Evolutionary conservation across 1,140 invertebrate species (phyloP), one percentile per base, ranked within the genome.

Genomic region (Drosophila sechellia): DNA sequence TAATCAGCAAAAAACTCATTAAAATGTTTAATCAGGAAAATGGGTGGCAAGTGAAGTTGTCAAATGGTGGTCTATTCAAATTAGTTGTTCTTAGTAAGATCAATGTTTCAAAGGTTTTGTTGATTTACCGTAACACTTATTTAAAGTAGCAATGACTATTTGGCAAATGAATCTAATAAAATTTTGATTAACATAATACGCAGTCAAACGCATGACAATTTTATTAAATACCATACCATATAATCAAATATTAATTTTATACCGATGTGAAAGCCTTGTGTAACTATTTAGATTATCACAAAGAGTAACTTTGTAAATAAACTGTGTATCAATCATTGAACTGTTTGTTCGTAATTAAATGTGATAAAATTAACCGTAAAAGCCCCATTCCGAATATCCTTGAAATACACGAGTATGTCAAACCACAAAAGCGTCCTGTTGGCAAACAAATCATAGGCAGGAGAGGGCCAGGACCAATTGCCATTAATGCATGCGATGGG

Each of bases 391-490:
- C 59, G 27, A 37, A 65, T 68, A 53, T 68, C 64, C 40, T 45
- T 49, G 60, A 34, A 65, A 45, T 45, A 31, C 31, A 68, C 46
- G 12, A 20, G 15, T 0, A 65, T 27, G 64, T 27, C 25, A 42
- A 35, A 68, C 64, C 64, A 65, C 60, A 68, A 53, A 68, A 39
- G 46, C 60, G 31, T 43, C 64, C 59, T 65, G 52, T 68, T 46
- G 35, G 64, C 60, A 53, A 68, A 65, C 60, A 68, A 68, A 68
- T 65, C 60, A 68, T 53, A 31, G 37, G 43, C 59, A 45, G 54
- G 25, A 31, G 17, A 31, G 17, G n/a, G 4, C 11, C 20, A 17
- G 37, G 22, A n/a, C 45, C 59, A 63, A 63, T 66, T 27, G 27
- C 63, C 64, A 68, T 68, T 65, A 68, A 65, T 65, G 49, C 64